A percentile compares a stretch with the other conserved stretches of the same genome.
Evolutionary conservation across 2,113 vertebrate species (phyloP).

Genomic region (Vulpes lagopus): DNA sequence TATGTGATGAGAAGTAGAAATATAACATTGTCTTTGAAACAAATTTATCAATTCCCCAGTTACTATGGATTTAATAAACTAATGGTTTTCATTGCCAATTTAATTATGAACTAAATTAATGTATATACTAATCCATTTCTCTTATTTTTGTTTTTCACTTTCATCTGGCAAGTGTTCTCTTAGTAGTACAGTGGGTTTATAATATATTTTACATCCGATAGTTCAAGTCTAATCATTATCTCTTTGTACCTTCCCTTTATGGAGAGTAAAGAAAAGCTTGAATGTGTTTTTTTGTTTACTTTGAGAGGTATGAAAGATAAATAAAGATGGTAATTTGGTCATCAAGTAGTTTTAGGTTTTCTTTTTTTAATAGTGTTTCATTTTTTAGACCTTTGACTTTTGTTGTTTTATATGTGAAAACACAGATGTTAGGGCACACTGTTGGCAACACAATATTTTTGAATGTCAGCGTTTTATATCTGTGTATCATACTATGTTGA

Average conservation of each 20-base stretch:
- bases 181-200: not conserved
- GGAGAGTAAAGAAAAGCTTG: not conserved
- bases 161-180: not conserved
- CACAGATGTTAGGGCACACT: not conserved
- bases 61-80: not conserved
- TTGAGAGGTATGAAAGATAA: not conserved
- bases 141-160: not conserved
- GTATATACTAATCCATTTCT: not conserved
- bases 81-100: not conserved
- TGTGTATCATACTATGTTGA: not conserved
- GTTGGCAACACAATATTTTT: not conserved
- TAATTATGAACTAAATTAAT: not conserved
- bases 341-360: not conserved
- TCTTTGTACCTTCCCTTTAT: not conserved
- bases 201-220: not conserved
- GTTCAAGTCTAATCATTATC: not conserved
- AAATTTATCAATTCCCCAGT: not conserved
- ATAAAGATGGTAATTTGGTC: not conserved
- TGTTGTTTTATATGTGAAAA: conserved; percentile 45
- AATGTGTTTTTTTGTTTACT: not conserved
- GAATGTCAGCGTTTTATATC: not conserved
- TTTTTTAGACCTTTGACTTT: not conserved
- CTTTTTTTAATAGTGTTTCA: not conserved
- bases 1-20: not conserved
- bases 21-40: not conserved